These are phyloP conservation scores for Spodoptera litura DNA, from an alignment of 1,140 invertebrate genomes.

Conservation along the genomic window DNA sequence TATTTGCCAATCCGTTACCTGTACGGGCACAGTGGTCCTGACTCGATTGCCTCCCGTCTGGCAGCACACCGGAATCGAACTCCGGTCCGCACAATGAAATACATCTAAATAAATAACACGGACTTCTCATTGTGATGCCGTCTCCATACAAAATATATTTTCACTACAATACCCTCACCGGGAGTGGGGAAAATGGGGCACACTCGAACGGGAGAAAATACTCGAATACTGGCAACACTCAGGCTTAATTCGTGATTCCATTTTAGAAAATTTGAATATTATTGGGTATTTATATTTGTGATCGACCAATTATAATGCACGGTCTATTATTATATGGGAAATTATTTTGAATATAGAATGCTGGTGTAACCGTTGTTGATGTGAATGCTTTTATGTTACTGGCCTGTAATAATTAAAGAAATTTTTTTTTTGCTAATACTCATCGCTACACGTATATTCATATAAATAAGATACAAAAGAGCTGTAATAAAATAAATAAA, in stretches of 20 bases:
- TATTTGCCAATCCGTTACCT: slow-evolving; percentile 74
- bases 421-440: no score
- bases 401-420: no score
- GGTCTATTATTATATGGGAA: slow-evolving; percentile 6
- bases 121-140: slow-evolving; percentile 70
- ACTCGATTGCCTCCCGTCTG: slow-evolving; percentile 70
- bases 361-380: neutral
- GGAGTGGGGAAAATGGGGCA: slow-evolving; percentile 67
- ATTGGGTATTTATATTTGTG: slow-evolving; percentile 40
- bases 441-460: no score
- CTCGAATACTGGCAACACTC: slow-evolving; percentile 61
- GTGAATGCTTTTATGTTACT: neutral
- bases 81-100: slow-evolving; percentile 66
- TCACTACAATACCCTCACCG: slow-evolving; percentile 61
- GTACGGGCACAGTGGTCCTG: slow-evolving; percentile 55
- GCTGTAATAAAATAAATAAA: neutral
- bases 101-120: slow-evolving; percentile 78
- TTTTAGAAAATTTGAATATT: slow-evolving; percentile 58
- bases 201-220: slow-evolving; percentile 64
- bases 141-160: slow-evolving; percentile 76
- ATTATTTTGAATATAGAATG: neutral
- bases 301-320: slow-evolving; percentile 39
- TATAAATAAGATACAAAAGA: no score
- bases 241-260: slow-evolving; percentile 57
- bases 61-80: slow-evolving; percentile 67